These are phyloP conservation scores for Allacma fusca DNA, from an alignment of 2,888 invertebrate genomes.

Conservation along the genomic window DNA sequence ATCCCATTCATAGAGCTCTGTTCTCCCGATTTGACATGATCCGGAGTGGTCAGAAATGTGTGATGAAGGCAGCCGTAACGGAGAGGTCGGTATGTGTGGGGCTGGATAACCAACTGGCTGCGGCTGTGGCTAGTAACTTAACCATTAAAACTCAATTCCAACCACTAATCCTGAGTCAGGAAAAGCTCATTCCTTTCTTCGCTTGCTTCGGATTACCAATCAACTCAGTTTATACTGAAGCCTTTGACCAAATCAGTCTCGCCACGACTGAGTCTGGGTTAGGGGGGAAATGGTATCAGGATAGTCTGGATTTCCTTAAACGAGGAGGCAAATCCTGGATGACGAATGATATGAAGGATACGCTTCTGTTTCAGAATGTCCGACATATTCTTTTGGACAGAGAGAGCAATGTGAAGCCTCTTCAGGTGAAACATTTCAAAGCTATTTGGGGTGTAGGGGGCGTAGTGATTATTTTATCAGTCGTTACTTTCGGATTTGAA, in stretches of 20 bases:
- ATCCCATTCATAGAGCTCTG: neutral
- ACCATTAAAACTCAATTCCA: constrained; percentile 19
- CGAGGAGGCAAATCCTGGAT: neutral
- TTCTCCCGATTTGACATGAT: constrained; percentile 10
- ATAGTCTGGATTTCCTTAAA: constrained; percentile 1
- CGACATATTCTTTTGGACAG: neutral
- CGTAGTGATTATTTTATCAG: no score
- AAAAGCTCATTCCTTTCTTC: constrained; percentile 19
- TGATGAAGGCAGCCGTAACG: neutral
- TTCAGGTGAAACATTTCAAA: neutral
- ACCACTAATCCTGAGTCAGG: neutral
- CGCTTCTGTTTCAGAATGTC: neutral
- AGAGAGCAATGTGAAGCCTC: neutral
- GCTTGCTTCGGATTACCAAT: neutral
- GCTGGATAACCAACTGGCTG: constrained; percentile 16
- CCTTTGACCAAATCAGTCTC: constrained; percentile 1
- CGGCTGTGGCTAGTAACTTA: constrained; percentile 5
- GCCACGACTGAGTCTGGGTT: constrained; percentile 12
- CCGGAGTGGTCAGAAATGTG: constrained; percentile 23
- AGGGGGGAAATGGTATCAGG: constrained; percentile 19
- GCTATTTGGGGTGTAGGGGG: no score
- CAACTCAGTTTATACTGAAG: neutral
- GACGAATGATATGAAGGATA: neutral
- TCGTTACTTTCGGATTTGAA: no score
- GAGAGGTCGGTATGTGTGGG: constrained; percentile 25